Evolutionary conservation across 2,113 vertebrate genomes (phyloP).

Genomic region (Ailuropoda melanoleuca): DNA sequence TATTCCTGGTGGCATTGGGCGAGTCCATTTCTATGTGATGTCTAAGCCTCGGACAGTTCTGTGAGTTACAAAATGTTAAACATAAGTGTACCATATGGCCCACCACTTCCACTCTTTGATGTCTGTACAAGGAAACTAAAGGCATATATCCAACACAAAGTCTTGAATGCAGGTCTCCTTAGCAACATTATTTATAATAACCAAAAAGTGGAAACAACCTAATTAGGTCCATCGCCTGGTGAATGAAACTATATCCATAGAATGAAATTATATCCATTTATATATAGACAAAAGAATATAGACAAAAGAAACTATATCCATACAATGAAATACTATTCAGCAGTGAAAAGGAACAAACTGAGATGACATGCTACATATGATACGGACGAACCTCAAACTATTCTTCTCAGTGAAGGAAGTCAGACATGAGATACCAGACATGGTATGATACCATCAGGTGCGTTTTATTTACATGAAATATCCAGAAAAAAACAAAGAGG

Average conservation of each 20-base stretch:
- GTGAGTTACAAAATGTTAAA: background rate
- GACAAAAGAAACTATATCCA: background rate
- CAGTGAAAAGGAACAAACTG: background rate
- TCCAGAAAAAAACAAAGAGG: background rate
- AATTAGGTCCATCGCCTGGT: background rate
- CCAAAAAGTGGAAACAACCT: background rate
- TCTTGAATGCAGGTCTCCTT: background rate
- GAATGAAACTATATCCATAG: background rate
- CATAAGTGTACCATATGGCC: background rate
- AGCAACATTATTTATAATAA: background rate
- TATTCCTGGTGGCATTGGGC: background rate
- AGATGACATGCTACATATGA: background rate
- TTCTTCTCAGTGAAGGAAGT: background rate
- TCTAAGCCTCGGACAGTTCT: background rate
- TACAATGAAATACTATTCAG: background rate
- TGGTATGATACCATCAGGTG: background rate
- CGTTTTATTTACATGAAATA: conserved; percentile 1
- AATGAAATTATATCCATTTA: too few species aligned
- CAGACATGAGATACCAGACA: background rate
- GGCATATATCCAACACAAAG: background rate
- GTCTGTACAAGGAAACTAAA: background rate
- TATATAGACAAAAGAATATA: background rate
- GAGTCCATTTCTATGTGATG: background rate
- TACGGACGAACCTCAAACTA: background rate
- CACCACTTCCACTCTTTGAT: background rate